A percentile compares a stretch with the other conserved stretches of the same genome.
Conservation (phyloP, 23 tunicate genomes). For the Oikopleura dioica region DNA sequence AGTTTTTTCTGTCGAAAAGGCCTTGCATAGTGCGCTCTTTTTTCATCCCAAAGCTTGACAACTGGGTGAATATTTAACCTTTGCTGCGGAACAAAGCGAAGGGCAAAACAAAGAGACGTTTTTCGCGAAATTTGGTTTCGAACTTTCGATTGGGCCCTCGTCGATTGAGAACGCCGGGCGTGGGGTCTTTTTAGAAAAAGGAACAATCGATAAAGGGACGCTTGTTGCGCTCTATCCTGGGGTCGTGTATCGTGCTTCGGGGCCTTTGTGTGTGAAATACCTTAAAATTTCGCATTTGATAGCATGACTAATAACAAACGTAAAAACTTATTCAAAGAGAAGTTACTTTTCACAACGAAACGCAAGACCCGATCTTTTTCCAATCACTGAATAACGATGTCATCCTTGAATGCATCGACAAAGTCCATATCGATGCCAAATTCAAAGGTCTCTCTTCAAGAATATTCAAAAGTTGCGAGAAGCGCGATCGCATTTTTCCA, state of each 20-base stretch:
- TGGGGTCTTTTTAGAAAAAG: constrained; percentile 6
- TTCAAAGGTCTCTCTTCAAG: neutral
- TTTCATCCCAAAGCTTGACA: neutral
- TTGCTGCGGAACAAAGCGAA: neutral
- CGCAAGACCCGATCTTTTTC: neutral
- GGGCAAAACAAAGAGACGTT: neutral
- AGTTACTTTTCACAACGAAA: too few species aligned
- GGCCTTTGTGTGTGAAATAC: too few species aligned
- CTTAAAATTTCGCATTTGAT: too few species aligned
- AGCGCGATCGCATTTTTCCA: neutral
- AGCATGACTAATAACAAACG: too few species aligned
- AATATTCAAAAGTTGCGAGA: neutral
- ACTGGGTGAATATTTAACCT: neutral
- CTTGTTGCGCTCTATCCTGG: constrained; percentile 5
- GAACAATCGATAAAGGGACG: neutral
- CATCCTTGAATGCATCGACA: neutral
- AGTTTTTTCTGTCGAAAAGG: too few species aligned
- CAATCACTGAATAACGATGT: constrained; percentile 2
- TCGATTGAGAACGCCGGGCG: neutral
- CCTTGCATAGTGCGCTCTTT: too few species aligned
- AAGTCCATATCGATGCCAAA: neutral
- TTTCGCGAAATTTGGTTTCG: neutral
- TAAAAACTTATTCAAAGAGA: too few species aligned
- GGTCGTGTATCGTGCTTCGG: neutral
- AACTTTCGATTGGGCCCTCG: neutral